Percentiles rank a stretch among this genome's conserved stretches.
Evolutionary conservation across 2,888 invertebrate species (phyloP).

Genomic region (Drosophila nr. perissopoda): DNA sequence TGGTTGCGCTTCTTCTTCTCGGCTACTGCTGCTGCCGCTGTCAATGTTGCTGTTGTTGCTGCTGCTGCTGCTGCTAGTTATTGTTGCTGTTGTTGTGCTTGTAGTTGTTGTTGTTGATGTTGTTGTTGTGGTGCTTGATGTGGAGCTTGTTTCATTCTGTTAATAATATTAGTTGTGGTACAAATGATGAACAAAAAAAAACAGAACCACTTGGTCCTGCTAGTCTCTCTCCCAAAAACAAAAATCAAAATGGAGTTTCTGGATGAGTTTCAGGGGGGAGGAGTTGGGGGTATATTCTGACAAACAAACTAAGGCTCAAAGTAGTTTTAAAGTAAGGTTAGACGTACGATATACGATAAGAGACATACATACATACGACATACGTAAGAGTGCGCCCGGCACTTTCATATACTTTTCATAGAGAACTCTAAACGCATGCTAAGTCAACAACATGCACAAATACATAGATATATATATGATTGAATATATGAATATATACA

Average conservation of each 20-base stretch:
- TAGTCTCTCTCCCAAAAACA: constrained; percentile 55
- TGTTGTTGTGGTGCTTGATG: constrained; percentile 63
- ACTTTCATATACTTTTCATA: constrained; percentile 37
- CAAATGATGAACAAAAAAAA: constrained; percentile 73
- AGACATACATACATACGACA: constrained; percentile 48
- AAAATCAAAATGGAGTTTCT: constrained; percentile 62
- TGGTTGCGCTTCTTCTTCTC: constrained; percentile 79
- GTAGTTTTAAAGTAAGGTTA: constrained; percentile 21
- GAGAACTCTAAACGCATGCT: constrained; percentile 60
- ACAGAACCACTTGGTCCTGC: constrained; percentile 48
- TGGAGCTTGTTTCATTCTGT: constrained; percentile 83
- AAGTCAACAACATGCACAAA: constrained; percentile 59
- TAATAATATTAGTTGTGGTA: constrained; percentile 83
- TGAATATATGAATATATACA: constrained; percentile 35
- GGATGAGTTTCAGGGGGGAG: constrained; percentile 22
- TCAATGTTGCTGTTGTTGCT: constrained; percentile 43
- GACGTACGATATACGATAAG: constrained; percentile 37
- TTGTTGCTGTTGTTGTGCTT: constrained; percentile 40
- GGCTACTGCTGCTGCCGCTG: constrained; percentile 45
- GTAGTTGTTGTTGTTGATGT: constrained; percentile 49
- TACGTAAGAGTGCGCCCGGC: constrained; percentile 44
- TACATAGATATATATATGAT: constrained; percentile 44
- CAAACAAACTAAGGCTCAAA: constrained; percentile 28
- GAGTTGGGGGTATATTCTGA: background rate
- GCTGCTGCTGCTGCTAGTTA: constrained; percentile 53